Conservation (phyloP, 2,888 invertebrate species). For the Sthenelais limicola region DNA sequence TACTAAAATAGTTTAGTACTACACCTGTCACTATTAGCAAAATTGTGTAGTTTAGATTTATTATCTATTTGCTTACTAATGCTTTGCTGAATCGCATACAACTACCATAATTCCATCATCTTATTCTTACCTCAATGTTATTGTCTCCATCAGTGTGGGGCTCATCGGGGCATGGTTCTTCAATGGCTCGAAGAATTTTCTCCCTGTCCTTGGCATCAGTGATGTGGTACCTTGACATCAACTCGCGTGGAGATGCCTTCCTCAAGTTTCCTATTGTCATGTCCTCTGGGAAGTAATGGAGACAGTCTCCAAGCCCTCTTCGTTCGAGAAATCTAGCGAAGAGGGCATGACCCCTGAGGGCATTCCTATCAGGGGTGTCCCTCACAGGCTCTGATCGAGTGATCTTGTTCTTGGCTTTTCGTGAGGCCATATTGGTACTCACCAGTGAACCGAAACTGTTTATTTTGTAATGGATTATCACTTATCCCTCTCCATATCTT, state of each 20-base stretch:
- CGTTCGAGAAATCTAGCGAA: slow-evolving; percentile 67
- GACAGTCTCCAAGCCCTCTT: slow-evolving; percentile 60
- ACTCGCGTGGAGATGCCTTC: slow-evolving; percentile 47
- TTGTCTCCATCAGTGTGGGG: neutral
- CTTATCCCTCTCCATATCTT: too few species aligned
- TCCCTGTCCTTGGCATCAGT: slow-evolving; percentile 47
- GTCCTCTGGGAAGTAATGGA: slow-evolving; percentile 67
- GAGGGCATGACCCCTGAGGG: slow-evolving; percentile 53
- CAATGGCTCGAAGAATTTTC: slow-evolving; percentile 46
- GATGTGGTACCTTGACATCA: slow-evolving; percentile 47
- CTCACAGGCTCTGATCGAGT: slow-evolving; percentile 34
- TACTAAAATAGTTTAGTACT: too few species aligned
- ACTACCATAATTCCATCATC: too few species aligned
- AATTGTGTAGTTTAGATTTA: too few species aligned
- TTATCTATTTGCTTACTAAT: too few species aligned
- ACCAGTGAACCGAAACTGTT: too few species aligned
- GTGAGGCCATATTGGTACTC: too few species aligned
- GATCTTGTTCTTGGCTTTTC: too few species aligned
- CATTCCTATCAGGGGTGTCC: slow-evolving; percentile 42
- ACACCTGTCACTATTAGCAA: too few species aligned
- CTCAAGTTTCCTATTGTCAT: slow-evolving; percentile 67
- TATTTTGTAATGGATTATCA: too few species aligned
- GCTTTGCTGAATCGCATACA: too few species aligned
- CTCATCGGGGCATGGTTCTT: slow-evolving; percentile 40
- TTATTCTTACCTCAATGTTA: too few species aligned